Evolutionary conservation across 1,140 invertebrate genomes (phyloP).

Genomic region (Philopotamus ludificatus): DNA sequence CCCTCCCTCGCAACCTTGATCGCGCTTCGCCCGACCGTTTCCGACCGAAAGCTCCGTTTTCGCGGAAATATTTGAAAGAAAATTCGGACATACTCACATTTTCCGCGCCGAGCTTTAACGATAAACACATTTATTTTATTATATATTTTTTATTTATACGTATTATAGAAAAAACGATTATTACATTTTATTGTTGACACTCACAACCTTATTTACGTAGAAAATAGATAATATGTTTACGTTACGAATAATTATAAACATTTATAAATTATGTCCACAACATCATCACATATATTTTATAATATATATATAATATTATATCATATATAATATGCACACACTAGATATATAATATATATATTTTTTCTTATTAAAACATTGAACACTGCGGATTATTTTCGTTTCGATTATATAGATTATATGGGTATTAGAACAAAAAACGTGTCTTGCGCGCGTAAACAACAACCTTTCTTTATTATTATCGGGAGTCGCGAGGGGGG

Average conservation of each 20-base stretch:
- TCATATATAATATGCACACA: constrained; percentile 27
- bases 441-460: background rate
- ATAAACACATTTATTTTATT: too few species aligned
- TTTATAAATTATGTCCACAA: background rate
- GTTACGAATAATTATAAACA: background rate
- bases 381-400: constrained; percentile 37
- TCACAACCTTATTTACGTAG: constrained; percentile 40
- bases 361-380: constrained; percentile 30
- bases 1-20: too few species aligned
- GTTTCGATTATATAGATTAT: constrained; percentile 14
- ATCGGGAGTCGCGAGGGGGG: too few species aligned
- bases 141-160: too few species aligned
- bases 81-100: too few species aligned
- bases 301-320: constrained; percentile 17
- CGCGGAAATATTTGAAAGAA: too few species aligned
- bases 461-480: constrained; percentile 4
- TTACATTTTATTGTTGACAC: constrained; percentile 34
- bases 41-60: too few species aligned
- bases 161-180: too few species aligned
- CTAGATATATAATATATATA: constrained; percentile 31
- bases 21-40: too few species aligned
- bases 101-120: too few species aligned
- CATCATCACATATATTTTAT: background rate
- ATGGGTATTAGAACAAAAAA: background rate
- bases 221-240: constrained; percentile 27